Evolutionary conservation across 1,140 invertebrate species (phyloP).

Genomic region (Theocolax elegans): DNA sequence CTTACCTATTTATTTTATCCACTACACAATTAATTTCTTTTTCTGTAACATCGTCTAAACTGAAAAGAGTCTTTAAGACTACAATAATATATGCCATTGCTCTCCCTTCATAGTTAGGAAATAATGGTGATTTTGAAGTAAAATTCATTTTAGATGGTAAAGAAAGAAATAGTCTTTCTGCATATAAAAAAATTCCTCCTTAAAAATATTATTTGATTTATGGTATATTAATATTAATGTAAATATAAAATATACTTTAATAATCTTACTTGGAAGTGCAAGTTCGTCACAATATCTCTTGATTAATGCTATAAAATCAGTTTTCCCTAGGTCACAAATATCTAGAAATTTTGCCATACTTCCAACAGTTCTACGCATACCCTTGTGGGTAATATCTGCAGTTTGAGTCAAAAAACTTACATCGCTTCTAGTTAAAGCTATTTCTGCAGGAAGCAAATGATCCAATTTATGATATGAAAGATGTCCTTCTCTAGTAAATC

Average conservation of each 20-base stretch:
- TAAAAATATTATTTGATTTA: constrained; percentile 44
- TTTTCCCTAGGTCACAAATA: constrained; percentile 57
- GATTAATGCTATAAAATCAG: constrained; percentile 65
- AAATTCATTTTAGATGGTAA: constrained; percentile 61
- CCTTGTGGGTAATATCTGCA: constrained; percentile 57
- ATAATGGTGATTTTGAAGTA: constrained; percentile 32
- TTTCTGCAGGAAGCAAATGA: constrained; percentile 70
- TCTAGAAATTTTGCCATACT: constrained; percentile 62
- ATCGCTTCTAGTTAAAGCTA: constrained; percentile 53
- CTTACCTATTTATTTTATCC: constrained; percentile 64
- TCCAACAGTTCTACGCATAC: constrained; percentile 53
- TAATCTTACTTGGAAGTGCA: constrained; percentile 64
- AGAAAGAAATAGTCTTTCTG: constrained; percentile 61
- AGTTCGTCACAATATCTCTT: constrained; percentile 70
- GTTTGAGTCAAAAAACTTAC: constrained; percentile 52
- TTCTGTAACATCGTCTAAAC: constrained; percentile 74
- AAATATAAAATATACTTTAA: constrained; percentile 43
- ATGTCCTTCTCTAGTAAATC: constrained; percentile 71
- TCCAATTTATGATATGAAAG: constrained; percentile 69
- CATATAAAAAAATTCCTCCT: constrained; percentile 58
- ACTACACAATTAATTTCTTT: constrained; percentile 69
- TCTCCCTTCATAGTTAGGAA: constrained; percentile 73
- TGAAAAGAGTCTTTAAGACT: constrained; percentile 72
- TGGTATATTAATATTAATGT: not conserved
- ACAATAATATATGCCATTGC: constrained; percentile 74